phyloP scores from a whole-genome alignment of 2,888 invertebrate species.

The Phorcus lineatus region DNA sequence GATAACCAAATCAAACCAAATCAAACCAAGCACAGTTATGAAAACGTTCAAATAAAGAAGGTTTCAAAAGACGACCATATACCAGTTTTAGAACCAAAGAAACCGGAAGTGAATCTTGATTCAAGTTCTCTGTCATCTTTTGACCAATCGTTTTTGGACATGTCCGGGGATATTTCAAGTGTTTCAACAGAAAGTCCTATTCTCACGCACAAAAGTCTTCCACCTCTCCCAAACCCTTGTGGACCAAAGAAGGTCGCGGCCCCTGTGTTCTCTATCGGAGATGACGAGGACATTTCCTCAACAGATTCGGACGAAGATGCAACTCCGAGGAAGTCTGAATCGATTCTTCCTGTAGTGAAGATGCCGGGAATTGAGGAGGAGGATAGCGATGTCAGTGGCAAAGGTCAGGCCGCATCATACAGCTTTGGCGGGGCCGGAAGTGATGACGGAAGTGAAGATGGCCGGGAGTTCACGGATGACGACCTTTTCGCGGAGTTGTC shows the following conservation, averaged over 20 bases:
- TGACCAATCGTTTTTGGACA: background rate
- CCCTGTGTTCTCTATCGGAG: background rate
- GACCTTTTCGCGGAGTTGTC: constrained; percentile 10
- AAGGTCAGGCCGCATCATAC: background rate
- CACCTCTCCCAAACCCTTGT: background rate
- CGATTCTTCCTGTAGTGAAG: too few species aligned
- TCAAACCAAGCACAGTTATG: too few species aligned
- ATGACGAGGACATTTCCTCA: constrained; percentile 1
- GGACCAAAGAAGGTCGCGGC: background rate
- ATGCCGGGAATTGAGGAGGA: constrained; percentile 11
- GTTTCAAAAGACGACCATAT: background rate
- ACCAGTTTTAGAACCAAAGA: background rate
- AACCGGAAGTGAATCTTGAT: background rate
- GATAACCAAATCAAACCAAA: too few species aligned
- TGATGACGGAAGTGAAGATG: background rate
- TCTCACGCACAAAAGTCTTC: background rate
- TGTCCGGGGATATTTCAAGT: background rate
- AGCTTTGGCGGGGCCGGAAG: background rate
- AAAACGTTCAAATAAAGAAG: too few species aligned
- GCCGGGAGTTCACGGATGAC: background rate
- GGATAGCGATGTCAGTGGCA: background rate
- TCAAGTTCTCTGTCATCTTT: constrained; percentile 2
- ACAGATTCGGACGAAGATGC: background rate
- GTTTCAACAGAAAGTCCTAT: constrained; percentile 11
- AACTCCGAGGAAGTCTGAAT: background rate